Evolutionary conservation across 2,888 invertebrate genomes (phyloP), one percentile per base, ranked within the genome.

Genomic region (Eristalis arbustorum): DNA sequence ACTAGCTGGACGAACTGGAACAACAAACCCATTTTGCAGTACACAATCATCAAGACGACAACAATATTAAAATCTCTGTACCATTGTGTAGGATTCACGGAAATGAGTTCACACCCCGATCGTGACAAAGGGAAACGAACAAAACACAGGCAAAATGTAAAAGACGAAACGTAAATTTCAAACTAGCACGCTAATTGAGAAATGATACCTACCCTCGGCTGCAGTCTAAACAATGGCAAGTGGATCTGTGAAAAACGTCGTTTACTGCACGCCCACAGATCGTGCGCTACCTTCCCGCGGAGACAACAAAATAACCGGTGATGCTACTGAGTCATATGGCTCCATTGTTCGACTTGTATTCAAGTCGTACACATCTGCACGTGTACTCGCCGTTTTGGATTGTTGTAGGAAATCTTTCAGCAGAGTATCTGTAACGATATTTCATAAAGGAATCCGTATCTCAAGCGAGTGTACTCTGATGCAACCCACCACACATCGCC

Each of bases 401-500:
- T 67, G 62, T 40, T 56, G 64, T 42, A 28, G 31, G 18, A 61
- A 25, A 18, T 8, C 34, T 28, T 11, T 37, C 37, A 64, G 62
- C 40, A 14, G n/a, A 76, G 18, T 75, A 69, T 59, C 34, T 22
- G 22, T 13, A 56, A 63, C 31, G 18, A 72, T 37, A 37, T 37
- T 37, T 37, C 37, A 37, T 37, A 37, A 37, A 37, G 13, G 37
- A 37, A 13, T 37, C 37, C 22, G 14, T 62, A 76, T 63, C 62
- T 56, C 56, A 31, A 62, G 25, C 67, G 37, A 37, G 13, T 14
- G 28, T 49, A 18, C 6, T 49, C 18, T 82, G 81, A 76, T 87
- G 83, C 74, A 87, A 87, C 66, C 56, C 31, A 57, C n/a, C n/a
- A 68, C 14, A 56, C 18, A 75, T 57, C 28, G 22, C 64, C n/a